Conservation (phyloP, 2,113 vertebrate species). For the Micronisus gabar region DNA sequence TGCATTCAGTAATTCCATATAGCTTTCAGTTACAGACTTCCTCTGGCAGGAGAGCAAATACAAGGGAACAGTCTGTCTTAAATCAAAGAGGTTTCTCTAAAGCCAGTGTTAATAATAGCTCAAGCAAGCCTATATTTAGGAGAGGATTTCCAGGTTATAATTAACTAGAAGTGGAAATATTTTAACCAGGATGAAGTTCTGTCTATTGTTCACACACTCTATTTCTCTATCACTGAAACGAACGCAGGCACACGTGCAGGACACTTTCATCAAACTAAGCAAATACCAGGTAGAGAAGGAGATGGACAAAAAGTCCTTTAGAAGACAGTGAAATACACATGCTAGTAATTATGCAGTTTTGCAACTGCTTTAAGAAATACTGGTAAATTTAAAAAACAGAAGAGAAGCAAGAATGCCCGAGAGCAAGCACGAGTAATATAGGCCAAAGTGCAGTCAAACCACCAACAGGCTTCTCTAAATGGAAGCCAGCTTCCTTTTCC, state of each 20-base stretch:
- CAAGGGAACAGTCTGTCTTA: background rate
- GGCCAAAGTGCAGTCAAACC: background rate
- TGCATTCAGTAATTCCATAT: background rate
- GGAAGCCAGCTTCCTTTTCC: background rate
- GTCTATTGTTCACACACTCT: background rate
- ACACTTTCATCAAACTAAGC: background rate
- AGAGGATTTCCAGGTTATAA: slow-evolving; percentile 29
- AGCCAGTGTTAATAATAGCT: slow-evolving; percentile 7
- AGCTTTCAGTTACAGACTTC: background rate
- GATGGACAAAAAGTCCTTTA: background rate
- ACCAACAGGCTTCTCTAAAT: background rate
- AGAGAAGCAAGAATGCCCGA: background rate
- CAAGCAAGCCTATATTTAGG: slow-evolving; percentile 13
- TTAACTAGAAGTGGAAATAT: background rate
- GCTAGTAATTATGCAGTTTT: background rate
- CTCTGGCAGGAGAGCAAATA: background rate
- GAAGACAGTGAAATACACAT: background rate
- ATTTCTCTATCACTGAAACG: background rate
- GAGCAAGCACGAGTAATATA: background rate
- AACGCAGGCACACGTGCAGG: background rate
- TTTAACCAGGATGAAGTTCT: background rate
- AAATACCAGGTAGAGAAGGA: background rate
- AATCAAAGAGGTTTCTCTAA: background rate
- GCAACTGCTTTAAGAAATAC: background rate
- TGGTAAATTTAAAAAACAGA: background rate